Base-by-base conservation (phyloP, 2,888 invertebrate genomes). In the Synanthedon formicaeformis region DNA sequence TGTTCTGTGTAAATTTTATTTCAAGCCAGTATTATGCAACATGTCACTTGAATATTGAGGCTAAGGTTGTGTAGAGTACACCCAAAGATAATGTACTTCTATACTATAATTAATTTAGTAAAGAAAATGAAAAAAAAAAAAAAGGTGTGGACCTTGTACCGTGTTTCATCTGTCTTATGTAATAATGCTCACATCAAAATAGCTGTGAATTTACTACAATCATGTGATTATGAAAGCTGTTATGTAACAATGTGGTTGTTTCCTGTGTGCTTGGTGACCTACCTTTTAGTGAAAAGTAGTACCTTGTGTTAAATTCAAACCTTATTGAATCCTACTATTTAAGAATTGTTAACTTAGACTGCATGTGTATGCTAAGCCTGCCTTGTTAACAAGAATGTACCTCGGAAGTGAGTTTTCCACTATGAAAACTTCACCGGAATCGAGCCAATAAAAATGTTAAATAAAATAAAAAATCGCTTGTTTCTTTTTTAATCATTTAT, bases 331-430 rank as follows among this genome's bases (percentile, higher is more conserved):
- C 10, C 34, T 34, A 34, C 34, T 34, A 34, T 10, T 8, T 34
- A 34, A 34, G 34, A 34, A 34, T 34, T 34, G 14, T 45, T 45
- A 45, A 45, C 13, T 41, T 41, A 41, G 41, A 41, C 13, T 45
- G 45, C 45, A 45, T 13, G 45, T 14, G 14, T 45, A 45, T n/a
- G 45, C 4, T 45, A 45, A 53, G 23, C 48, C 51, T 51, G 50
- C 50, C 50, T 52, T 53, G 49, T 54, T 56, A 50, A 40, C 50
- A 56, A 53, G 51, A 56, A 52, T 53, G 45, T 50, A 58, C 59
- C 63, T 78, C 81, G 76, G 70, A 76, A 72, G 66, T 79, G 78
- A 75, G 61, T 78, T 84, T 84, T 85, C 80, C 79, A 65, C 61
- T 57, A 59, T 60, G 70, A 81, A 84, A 86, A 86, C n/a, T 13